Base-by-base conservation (phyloP, 2,888 invertebrate genomes). In the Acrobasis repandana region DNA sequence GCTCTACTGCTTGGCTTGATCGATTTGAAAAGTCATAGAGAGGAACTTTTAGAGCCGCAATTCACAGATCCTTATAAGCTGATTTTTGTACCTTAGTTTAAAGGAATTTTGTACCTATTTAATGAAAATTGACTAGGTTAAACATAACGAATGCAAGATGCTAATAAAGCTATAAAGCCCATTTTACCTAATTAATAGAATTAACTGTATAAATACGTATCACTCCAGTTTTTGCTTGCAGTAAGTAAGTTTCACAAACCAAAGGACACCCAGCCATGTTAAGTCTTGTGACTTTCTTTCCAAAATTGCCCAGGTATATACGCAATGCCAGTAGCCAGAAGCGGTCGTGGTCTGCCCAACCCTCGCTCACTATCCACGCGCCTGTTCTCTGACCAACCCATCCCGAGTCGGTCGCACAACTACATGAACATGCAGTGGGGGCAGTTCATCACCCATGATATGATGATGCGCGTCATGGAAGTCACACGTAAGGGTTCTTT, bases 401-500 rank as follows among this genome's bases (percentile, higher is more conserved):
- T 88, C 36, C 82, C 89, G 20, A 95, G 95, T 71, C 72, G 80
- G 0, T 87, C 90, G 0, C 86, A 93, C 61, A 94, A 93, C 1
- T 88, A 94, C 57, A 85, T 95, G 70, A 88, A 95, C 61, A 94
- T 95, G 94, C 95, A 95, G 75, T 96, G 95, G 94, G 95, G 95
- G 0, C 95, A 96, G 76, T 95, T 96, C 72, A 75, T 96, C 16
- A 93, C 95, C 0, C 95, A 96, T 68, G 96, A 96, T 70, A 78
- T 96, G 66, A 86, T 94, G 1, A 93, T 90, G 56, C 91, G 95
- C 65, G 93, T 95, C 0, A 94, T 95, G 75, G 94, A 95, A 74
- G 84, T 83, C 47, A 90, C 91, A 54, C 90, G 93, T 93, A 77
- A 82, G 65, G 28, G 6, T 28, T 28, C 20, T 28, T 28, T 28